phyloP scores from a whole-genome alignment of 2,113 vertebrate genomes.

The Brachyhypopomus occidentalis region DNA sequence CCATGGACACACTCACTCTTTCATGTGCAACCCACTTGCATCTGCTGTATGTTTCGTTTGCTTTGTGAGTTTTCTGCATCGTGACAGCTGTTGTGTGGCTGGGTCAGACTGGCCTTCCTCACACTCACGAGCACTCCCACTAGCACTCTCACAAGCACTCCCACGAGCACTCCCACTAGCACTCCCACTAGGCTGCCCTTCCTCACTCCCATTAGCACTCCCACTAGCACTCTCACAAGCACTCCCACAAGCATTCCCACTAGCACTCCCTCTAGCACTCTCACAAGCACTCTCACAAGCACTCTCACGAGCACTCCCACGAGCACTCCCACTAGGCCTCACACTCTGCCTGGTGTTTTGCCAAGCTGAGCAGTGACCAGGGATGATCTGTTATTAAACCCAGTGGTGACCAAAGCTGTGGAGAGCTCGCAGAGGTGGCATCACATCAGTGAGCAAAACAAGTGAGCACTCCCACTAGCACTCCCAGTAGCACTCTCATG shows the following conservation, averaged over 20 bases:
- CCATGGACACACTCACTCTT: constrained; percentile 10
- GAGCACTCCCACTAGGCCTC: too few species aligned
- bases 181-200: too few species aligned
- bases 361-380: constrained; percentile 11
- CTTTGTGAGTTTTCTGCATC: constrained; percentile 12
- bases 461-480: neutral
- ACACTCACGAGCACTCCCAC: too few species aligned
- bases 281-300: too few species aligned
- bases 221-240: too few species aligned
- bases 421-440: constrained; percentile 7
- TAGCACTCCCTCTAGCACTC: too few species aligned
- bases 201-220: too few species aligned
- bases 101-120: neutral
- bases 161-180: too few species aligned
- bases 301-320: too few species aligned
- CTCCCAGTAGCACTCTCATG: neutral
- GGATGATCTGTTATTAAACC: constrained; percentile 34
- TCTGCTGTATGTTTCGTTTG: constrained; percentile 14
- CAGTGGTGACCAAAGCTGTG: constrained; percentile 35
- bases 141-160: too few species aligned
- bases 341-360: too few species aligned
- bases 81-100: neutral
- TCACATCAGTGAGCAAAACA: constrained; percentile 30
- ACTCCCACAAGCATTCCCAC: too few species aligned
- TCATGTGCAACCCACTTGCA: constrained; percentile 16